Evolutionary conservation across 2,113 vertebrate species (phyloP).

Genomic region (Malurus elegans): DNA sequence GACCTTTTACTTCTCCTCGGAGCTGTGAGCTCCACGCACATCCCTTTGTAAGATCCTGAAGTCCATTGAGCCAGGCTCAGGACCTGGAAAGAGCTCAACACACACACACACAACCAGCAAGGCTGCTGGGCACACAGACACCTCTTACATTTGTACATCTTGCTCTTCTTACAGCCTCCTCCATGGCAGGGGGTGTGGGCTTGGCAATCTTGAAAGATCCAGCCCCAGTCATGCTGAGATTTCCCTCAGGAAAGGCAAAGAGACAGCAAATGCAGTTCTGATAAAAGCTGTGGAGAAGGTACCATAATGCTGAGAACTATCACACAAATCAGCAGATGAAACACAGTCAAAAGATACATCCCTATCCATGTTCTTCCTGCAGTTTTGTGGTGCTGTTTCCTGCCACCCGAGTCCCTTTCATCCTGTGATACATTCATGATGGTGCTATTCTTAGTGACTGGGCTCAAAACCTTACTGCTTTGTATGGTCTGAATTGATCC

Average conservation of each 20-base stretch:
- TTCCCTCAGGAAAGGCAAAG: neutral
- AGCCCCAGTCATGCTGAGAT: neutral
- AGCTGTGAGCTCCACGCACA: neutral
- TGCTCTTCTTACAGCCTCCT: neutral
- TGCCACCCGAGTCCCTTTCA: neutral
- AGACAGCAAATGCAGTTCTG: neutral
- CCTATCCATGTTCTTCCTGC: neutral
- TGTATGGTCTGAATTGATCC: conserved; percentile 74
- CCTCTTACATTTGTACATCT: neutral
- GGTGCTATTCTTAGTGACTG: neutral
- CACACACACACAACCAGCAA: neutral
- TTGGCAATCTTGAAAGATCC: fast-evolving
- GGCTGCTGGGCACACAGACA: neutral
- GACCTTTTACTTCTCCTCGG: neutral
- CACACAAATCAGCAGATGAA: neutral
- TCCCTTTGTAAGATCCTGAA: neutral
- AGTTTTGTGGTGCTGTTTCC: fast-evolving
- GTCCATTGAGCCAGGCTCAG: neutral
- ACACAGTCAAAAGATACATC: neutral
- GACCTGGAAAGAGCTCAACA: neutral
- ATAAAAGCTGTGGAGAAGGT: neutral
- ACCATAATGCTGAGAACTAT: neutral
- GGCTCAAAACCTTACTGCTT: conserved; percentile 29
- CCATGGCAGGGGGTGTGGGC: fast-evolving
- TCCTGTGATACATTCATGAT: neutral